Percentiles rank a stretch among this genome's conserved stretches.
Evolutionary conservation across 2,113 vertebrate species (phyloP).

Genomic region (Turdus rufiventris): DNA sequence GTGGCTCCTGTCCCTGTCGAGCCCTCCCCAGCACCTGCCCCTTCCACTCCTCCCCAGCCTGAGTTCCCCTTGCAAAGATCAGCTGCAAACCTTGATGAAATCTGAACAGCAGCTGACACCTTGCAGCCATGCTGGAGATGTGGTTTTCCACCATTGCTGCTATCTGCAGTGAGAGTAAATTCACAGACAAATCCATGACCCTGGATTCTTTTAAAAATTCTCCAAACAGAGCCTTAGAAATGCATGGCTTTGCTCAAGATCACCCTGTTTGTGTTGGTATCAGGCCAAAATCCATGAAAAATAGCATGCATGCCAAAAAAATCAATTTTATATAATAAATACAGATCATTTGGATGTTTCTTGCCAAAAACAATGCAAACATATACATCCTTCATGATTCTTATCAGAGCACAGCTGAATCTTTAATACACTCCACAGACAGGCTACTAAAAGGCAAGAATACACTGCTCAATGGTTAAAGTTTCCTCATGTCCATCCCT

Average conservation of each 20-base stretch:
- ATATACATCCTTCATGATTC: constrained; percentile 60
- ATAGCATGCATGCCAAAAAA: constrained; percentile 49
- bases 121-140: not conserved
- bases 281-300: constrained; percentile 62
- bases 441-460: constrained; percentile 27
- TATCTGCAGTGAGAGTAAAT: not conserved
- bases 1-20: not conserved
- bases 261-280: constrained; percentile 54
- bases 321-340: constrained; percentile 63
- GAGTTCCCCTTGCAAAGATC: not conserved
- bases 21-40: not conserved
- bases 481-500: not conserved
- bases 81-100: not conserved
- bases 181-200: constrained; percentile 22
- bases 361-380: constrained; percentile 67
- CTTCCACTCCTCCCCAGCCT: not conserved
- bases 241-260: constrained; percentile 62
- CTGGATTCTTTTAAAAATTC: constrained; percentile 2
- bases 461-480: not conserved
- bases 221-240: constrained; percentile 46
- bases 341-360: constrained; percentile 50
- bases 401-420: constrained; percentile 59
- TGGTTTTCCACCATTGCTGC: not conserved
- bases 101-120: not conserved
- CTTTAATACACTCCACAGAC: constrained; percentile 19